Percentiles rank a stretch among this genome's conserved stretches.
phyloP scores from a whole-genome alignment of 2,888 invertebrate genomes.

The Drosophila incognita region DNA sequence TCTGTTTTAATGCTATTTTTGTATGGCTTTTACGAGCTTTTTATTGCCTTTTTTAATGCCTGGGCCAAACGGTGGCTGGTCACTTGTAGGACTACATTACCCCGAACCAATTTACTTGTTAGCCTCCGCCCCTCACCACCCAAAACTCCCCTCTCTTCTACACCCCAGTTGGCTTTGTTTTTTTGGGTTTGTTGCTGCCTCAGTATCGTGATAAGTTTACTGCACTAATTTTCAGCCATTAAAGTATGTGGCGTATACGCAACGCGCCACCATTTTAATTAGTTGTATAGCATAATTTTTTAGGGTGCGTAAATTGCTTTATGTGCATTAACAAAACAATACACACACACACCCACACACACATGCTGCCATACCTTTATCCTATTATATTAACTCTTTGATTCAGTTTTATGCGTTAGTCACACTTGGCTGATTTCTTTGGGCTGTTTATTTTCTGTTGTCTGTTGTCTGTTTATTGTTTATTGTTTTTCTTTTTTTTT shows the following conservation, averaged over 20 bases:
- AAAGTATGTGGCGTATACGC: constrained; percentile 51
- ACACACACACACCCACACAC: constrained; percentile 1
- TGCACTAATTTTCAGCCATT: constrained; percentile 73
- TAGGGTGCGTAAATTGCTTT: constrained; percentile 42
- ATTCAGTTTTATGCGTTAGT: constrained; percentile 49
- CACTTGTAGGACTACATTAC: constrained; percentile 46
- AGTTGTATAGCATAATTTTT: constrained; percentile 49
- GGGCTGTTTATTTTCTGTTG: constrained; percentile 17
- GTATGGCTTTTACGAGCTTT: constrained; percentile 72
- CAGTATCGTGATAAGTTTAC: constrained; percentile 59
- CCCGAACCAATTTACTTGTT: constrained; percentile 7
- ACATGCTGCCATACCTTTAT: not conserved
- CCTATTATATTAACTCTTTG: constrained; percentile 58
- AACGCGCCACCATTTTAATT: constrained; percentile 59
- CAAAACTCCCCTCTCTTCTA: constrained; percentile 4
- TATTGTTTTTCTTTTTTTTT: not conserved
- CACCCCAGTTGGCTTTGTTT: constrained; percentile 25
- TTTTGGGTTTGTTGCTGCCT: constrained; percentile 28
- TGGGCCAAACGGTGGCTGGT: constrained; percentile 55
- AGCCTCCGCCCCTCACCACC: constrained; percentile 6
- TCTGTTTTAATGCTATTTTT: constrained; percentile 57
- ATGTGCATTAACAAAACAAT: constrained; percentile 25
- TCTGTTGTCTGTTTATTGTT: constrained; percentile 3
- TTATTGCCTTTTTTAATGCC: constrained; percentile 74
- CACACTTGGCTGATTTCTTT: constrained; percentile 57